Base-by-base conservation (phyloP, 2,113 vertebrate genomes). In the Anguilla rostrata region DNA sequence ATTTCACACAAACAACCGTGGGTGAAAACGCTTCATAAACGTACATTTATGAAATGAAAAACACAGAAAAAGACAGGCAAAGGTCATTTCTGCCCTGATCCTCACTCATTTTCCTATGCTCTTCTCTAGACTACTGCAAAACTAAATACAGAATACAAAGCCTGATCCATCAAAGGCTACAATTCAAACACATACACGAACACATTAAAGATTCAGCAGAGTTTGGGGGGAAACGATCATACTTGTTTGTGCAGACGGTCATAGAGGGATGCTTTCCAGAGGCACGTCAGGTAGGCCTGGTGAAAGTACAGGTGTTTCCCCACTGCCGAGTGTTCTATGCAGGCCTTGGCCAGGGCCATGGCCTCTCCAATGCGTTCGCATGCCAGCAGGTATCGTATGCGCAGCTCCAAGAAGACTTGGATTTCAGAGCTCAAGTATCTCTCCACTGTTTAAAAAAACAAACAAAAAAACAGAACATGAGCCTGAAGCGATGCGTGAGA, bases 251-350 rank as follows among this genome's bases (percentile, higher is more conserved):
- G 94, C 80, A 99, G 94, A 90, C 94, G 93, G 88, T 98, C 96
- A 80, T 96, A 95, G 92, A 96, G 93, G 88, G 96, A 96, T 83
- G 96, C 96, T 95, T 97, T 99, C 92, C 95, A 96, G 88, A 99
- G 96, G 94, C 97, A 98, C 71, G 95, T 96, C 94, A 99, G 97
- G 96, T 98, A 97, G 90, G 97, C 97, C 97, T 99, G 98, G 95
- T 97, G 97, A 94, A 99, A 99, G 95, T 98, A 99, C 90, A 97
- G 94, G 90, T 98, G 96, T 92, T 95, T 96, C 87, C 97, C 97
- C 88, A 97, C 95, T 87, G 95, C 93, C 86, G 96, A 95, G 93
- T 98, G 97, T 89, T 93, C 96, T 92, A 97, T 94, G 90, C 98
- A 99, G 92, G 95, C 96, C 93, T 96, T 97, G 86, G 98, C 97